Evolutionary conservation across 2,797 vertebrate genomes (phyloP), one percentile per base, ranked within the genome.

Genomic region (Tinamus major): DNA sequence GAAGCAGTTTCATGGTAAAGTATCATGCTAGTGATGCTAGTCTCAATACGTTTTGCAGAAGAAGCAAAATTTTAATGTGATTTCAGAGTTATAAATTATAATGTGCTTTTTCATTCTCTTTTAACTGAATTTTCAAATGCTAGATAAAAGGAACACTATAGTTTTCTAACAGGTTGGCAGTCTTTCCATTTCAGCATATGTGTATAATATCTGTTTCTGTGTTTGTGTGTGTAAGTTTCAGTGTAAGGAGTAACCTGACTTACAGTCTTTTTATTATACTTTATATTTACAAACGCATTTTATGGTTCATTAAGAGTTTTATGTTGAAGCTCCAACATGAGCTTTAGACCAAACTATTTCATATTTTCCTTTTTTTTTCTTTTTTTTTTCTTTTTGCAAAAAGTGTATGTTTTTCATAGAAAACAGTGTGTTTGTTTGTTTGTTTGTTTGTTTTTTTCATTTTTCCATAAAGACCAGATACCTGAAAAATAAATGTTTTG

Each of bases 401-500:
- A 87, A 13, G 9, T 17, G 8, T 55, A 33, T 79, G 64, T 6
- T 10, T 89, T 93, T 81, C 27, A 72, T 18, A 78, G 62, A 91
- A 91, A 93, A 76, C 12, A 63, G 13, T 95, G 87, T 65, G 42
- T 79, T 95, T 46, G 10, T 46, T 46, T 46, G n/a, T n/a, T 46
- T 20, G 35, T 35, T 35, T 41, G 9, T 41, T 89, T 89, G 75
- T 95, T 85, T 65, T 42, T 79, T 95, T 93, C 11, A 44, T 94
- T 93, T 9, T 75, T 69, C n/a, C 44, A 74, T 85, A 23, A 96
- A 82, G 49, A 70, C 31, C 33, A 83, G 74, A 83, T 63, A 9
- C 18, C 16, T 80, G 29, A 78, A 94, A 92, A 55, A 10, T 33
- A 90, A 94, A 89, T 90, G 90, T 82, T 94, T 93, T 92, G n/a